Conservation (phyloP, 2,113 vertebrate species). For the Budorcas taxicolor region DNA sequence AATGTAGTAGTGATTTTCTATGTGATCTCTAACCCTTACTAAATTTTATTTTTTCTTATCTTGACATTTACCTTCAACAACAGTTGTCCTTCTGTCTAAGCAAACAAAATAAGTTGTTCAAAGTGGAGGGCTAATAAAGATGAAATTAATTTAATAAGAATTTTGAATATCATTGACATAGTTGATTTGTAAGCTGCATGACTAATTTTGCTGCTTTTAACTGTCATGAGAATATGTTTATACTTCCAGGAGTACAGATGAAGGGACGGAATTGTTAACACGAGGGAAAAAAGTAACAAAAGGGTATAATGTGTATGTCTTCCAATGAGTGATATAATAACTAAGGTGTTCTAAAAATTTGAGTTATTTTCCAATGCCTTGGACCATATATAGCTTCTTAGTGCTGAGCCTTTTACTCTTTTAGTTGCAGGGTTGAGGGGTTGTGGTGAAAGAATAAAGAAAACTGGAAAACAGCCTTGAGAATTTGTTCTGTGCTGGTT, state of each 20-base stretch:
- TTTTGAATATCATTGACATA: slow-evolving; percentile 52
- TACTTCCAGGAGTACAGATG: slow-evolving; percentile 62
- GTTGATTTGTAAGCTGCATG: slow-evolving; percentile 68
- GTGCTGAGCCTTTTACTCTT: not conserved
- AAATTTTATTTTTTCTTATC: slow-evolving; percentile 44
- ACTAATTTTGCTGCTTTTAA: slow-evolving; percentile 76
- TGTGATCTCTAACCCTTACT: not conserved
- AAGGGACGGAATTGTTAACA: slow-evolving; percentile 68
- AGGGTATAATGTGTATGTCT: not conserved
- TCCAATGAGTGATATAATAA: not conserved
- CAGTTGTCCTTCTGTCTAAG: slow-evolving; percentile 41
- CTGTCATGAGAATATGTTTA: slow-evolving; percentile 69
- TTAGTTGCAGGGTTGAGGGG: too few relatives aligned
- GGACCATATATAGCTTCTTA: not conserved
- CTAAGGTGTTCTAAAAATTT: not conserved
- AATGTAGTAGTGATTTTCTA: slow-evolving; percentile 35
- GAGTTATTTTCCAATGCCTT: slow-evolving; percentile 21
- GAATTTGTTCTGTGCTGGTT: not conserved
- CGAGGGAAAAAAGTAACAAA: slow-evolving; percentile 42
- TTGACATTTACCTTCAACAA: slow-evolving; percentile 44
- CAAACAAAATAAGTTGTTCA: slow-evolving; percentile 60
- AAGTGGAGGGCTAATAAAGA: slow-evolving; percentile 60
- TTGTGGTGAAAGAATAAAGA: not conserved
- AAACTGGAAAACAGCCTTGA: not conserved
- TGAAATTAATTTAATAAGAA: slow-evolving; percentile 67